phyloP scores from a whole-genome alignment of 2,113 vertebrate genomes.

The Carlito syrichta region DNA sequence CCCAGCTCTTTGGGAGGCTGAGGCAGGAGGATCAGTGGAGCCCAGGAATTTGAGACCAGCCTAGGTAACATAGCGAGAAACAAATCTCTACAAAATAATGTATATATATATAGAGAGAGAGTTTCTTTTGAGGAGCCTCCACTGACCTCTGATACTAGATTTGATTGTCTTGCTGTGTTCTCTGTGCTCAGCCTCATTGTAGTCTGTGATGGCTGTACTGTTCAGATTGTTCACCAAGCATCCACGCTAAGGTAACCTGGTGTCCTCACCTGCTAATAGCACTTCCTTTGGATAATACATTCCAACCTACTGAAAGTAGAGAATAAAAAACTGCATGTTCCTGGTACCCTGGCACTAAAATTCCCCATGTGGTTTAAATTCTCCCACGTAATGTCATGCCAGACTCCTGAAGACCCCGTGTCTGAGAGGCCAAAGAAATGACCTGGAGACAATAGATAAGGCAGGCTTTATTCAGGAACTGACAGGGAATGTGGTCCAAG shows the following conservation, averaged over 20 bases:
- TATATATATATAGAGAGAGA: too few relatives aligned
- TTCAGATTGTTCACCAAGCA: not conserved
- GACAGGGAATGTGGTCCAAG: too few relatives aligned
- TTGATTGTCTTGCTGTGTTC: not conserved
- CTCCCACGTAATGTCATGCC: too few relatives aligned
- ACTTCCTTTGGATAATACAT: not conserved
- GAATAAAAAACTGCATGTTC: not conserved
- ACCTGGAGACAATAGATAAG: too few relatives aligned
- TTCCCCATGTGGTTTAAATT: not conserved
- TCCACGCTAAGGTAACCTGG: not conserved
- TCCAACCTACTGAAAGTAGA: not conserved
- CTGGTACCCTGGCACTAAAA: not conserved
- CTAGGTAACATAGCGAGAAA: too few relatives aligned
- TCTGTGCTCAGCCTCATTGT: not conserved
- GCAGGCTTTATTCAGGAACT: too few relatives aligned
- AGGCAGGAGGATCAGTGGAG: too few relatives aligned
- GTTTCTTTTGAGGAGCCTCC: not conserved
- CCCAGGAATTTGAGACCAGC: too few relatives aligned
- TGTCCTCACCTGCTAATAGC: not conserved
- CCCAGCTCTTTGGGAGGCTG: too few relatives aligned
- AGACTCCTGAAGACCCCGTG: too few relatives aligned
- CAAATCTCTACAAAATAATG: too few relatives aligned
- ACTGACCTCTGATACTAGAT: not conserved
- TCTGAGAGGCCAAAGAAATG: too few relatives aligned
- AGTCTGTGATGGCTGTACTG: fast-evolving